These are phyloP conservation scores for Polypedilum vanderplanki DNA, from an alignment of 1,140 invertebrate species.

Conservation along the genomic window DNA sequence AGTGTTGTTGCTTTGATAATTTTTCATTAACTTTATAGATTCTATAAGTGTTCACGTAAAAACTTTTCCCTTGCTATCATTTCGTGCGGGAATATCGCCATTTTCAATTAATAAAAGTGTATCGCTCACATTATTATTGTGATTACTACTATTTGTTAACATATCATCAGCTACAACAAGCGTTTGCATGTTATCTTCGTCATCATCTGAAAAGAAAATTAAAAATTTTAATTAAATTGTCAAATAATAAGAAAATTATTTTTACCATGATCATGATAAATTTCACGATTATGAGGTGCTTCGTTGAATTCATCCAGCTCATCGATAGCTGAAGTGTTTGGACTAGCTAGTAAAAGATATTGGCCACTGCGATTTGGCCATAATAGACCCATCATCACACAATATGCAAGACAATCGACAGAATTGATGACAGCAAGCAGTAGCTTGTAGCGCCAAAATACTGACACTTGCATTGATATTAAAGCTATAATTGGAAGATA, in stretches of 20 bases:
- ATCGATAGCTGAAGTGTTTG: slow-evolving; percentile 62
- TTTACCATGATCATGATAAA: neutral
- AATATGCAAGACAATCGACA: slow-evolving; percentile 88
- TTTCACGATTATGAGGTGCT: slow-evolving; percentile 59
- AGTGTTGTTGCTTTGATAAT: no score
- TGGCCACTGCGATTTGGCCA: slow-evolving; percentile 89
- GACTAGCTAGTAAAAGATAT: slow-evolving; percentile 72
- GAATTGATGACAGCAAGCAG: slow-evolving; percentile 89
- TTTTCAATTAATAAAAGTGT: slow-evolving; percentile 22
- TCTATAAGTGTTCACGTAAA: neutral
- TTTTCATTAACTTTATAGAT: no score
- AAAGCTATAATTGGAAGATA: slow-evolving; percentile 91
- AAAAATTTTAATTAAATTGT: neutral
- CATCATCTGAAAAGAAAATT: neutral
- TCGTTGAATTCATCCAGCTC: slow-evolving; percentile 89
- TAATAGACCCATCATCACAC: slow-evolving; percentile 85
- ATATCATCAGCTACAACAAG: neutral
- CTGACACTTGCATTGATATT: slow-evolving; percentile 85
- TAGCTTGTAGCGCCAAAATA: slow-evolving; percentile 92
- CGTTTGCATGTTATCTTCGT: neutral
- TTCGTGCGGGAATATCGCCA: neutral
- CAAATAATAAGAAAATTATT: neutral
- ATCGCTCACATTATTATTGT: neutral
- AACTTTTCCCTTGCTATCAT: slow-evolving; percentile 8
- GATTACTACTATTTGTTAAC: slow-evolving; percentile 15